phyloP scores from a whole-genome alignment of 2,888 invertebrate genomes.

The Drosophila atroscutellata region DNA sequence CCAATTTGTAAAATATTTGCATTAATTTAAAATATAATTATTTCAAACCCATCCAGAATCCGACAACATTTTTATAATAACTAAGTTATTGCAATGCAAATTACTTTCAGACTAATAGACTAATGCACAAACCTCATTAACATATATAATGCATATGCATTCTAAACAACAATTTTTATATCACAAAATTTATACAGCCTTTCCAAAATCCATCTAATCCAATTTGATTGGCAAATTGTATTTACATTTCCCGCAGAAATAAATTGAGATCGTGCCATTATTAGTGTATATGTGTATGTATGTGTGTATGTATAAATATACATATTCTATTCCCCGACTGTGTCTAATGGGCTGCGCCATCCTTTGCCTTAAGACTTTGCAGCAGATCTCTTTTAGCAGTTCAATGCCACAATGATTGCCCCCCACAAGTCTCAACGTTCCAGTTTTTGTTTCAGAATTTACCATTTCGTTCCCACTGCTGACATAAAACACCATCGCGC shows the following conservation, averaged over 20 bases:
- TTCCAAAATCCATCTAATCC: neutral
- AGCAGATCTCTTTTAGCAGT: constrained; percentile 23
- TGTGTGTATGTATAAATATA: neutral
- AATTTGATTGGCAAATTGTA: neutral
- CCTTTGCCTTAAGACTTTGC: constrained; percentile 17
- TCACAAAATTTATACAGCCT: neutral
- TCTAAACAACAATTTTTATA: neutral
- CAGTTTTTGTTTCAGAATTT: constrained; percentile 57
- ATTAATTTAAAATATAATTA: neutral
- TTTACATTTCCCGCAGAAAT: constrained; percentile 1
- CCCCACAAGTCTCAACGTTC: constrained; percentile 38
- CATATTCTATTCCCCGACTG: neutral
- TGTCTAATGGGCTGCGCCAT: constrained; percentile 7
- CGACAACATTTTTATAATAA: neutral
- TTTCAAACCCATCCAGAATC: neutral
- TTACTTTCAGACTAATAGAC: neutral
- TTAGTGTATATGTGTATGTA: neutral
- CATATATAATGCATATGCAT: neutral
- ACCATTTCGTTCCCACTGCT: constrained; percentile 52
- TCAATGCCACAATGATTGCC: constrained; percentile 45
- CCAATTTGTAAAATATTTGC: neutral
- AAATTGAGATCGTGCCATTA: constrained; percentile 9
- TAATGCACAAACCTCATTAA: neutral
- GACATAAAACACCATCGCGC: constrained; percentile 31
- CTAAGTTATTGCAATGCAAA: neutral